These are phyloP conservation scores for Protosalanx chinensis DNA, from an alignment of 2,797 vertebrate species.

Conservation along the genomic window DNA sequence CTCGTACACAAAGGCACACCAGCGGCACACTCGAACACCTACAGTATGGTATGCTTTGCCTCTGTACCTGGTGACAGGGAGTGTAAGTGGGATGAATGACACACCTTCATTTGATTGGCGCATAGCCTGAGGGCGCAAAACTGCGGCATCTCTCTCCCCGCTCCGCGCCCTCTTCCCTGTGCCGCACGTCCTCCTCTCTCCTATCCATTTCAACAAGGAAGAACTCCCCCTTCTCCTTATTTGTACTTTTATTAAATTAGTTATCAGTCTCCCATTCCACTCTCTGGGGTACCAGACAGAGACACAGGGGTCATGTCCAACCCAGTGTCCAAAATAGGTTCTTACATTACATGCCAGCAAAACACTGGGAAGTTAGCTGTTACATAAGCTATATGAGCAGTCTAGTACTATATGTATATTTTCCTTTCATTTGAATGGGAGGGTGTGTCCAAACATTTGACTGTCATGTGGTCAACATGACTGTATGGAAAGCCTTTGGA, in stretches of 20 bases:
- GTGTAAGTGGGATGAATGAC: slow-evolving; percentile 36
- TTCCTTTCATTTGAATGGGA: no score
- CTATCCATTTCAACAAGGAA: slow-evolving; percentile 22
- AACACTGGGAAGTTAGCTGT: no score
- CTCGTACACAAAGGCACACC: neutral
- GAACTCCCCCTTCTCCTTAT: slow-evolving; percentile 7
- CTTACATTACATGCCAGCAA: no score
- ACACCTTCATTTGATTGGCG: slow-evolving; percentile 42
- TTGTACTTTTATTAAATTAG: neutral
- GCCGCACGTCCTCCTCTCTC: neutral
- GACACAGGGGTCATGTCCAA: no score
- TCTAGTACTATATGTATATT: no score
- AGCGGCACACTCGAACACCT: neutral
- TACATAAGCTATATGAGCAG: no score
- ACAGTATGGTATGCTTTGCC: neutral
- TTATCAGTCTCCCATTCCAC: slow-evolving; percentile 26
- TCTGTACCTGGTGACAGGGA: slow-evolving; percentile 18
- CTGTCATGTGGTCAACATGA: no score
- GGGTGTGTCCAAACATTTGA: no score
- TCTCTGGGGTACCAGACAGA: no score
- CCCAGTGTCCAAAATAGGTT: no score
- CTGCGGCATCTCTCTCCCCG: slow-evolving; percentile 13
- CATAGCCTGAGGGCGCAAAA: slow-evolving; percentile 34
- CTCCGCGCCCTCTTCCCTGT: slow-evolving; percentile 22
- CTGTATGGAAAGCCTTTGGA: no score